Percentiles rank a stretch among this genome's conserved stretches.
These are phyloP conservation scores for Apotomis capreana DNA, from an alignment of 2,888 invertebrate species.

Conservation along the genomic window DNA sequence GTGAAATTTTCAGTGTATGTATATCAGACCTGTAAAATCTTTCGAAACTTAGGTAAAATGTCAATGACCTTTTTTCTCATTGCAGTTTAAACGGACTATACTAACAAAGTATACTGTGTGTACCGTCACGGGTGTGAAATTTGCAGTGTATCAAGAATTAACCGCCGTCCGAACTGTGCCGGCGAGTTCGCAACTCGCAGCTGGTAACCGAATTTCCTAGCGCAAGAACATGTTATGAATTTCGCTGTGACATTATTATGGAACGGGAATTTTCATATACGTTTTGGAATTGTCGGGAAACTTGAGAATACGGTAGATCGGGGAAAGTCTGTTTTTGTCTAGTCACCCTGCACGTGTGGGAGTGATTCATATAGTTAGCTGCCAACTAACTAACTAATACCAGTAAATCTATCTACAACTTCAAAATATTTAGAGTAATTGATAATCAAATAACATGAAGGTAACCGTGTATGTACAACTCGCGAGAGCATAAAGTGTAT, in stretches of 20 bases:
- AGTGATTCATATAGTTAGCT: too few species aligned
- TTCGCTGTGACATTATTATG: conserved; percentile 28
- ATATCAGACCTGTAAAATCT: too few species aligned
- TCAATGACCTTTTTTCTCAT: neutral
- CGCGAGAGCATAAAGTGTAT: too few species aligned
- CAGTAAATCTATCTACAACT: too few species aligned
- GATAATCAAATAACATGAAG: too few species aligned
- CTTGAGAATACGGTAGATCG: neutral
- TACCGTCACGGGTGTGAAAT: neutral
- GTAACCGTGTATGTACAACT: too few species aligned
- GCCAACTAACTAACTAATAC: too few species aligned
- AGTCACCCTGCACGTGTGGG: too few species aligned
- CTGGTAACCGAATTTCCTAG: neutral
- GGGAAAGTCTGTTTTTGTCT: neutral
- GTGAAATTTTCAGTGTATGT: too few species aligned
- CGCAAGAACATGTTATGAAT: conserved; percentile 27
- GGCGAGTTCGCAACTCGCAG: conserved; percentile 9
- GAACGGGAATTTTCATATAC: conserved; percentile 16
- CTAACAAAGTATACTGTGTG: too few species aligned
- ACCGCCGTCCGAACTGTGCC: neutral
- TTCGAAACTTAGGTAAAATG: neutral
- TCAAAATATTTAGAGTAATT: too few species aligned
- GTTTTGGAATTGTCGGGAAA: neutral
- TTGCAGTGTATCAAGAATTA: conserved; percentile 23
- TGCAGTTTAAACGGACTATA: neutral